Conservation (phyloP, 2,797 vertebrate genomes). For the Notamacropus eugenii region DNA sequence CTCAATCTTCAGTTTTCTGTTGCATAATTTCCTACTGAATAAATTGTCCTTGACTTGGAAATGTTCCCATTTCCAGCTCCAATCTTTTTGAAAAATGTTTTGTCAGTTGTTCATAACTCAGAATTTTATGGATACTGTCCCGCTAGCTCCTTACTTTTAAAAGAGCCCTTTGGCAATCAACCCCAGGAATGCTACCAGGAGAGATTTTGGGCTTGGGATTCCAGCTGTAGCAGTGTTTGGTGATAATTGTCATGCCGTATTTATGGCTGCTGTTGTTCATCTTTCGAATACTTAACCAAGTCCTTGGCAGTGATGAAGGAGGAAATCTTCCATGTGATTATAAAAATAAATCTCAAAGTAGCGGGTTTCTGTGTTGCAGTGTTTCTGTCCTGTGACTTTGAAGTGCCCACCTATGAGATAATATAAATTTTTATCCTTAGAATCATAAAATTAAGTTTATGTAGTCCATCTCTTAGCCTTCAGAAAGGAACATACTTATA, state of each 20-base stretch:
- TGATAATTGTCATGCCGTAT: neutral
- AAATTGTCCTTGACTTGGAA: neutral
- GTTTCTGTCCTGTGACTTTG: neutral
- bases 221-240: neutral
- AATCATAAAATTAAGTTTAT: neutral
- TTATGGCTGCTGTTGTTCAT: neutral
- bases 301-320: neutral
- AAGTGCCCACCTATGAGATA: neutral
- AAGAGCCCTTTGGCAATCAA: neutral
- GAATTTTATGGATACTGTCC: neutral
- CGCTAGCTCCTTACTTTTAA: neutral
- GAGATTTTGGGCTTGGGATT: neutral
- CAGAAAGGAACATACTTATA: neutral
- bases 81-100: neutral
- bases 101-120: neutral
- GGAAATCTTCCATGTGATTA: neutral
- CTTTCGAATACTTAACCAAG: neutral
- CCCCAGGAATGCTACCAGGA: neutral
- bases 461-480: neutral
- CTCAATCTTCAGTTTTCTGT: neutral
- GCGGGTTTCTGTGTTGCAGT: neutral
- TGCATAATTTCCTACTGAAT: neutral
- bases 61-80: neutral
- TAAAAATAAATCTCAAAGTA: constrained; percentile 29
- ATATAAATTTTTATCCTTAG: neutral